A percentile compares a stretch with the other conserved stretches of the same genome.
Conservation (phyloP, 37 sponge, comb jelly and placozoan genomes). For the Spongia lamella region DNA sequence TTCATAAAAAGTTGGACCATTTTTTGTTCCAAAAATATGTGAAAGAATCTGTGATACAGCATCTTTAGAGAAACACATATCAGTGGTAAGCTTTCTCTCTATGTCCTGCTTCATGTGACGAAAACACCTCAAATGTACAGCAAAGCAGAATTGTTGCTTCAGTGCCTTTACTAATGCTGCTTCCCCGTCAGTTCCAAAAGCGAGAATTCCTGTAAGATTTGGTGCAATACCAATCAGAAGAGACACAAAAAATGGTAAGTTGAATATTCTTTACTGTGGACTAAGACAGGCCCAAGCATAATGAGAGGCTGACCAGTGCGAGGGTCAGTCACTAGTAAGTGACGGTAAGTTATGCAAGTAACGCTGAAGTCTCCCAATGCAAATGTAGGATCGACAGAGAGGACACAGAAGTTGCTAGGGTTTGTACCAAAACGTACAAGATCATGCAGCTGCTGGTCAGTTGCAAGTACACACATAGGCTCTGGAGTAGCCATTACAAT, state of each 20-base stretch:
- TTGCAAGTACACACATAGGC: conserved; percentile 1
- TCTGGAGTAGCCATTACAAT: background rate
- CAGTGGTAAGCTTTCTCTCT: no score
- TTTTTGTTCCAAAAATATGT: no score
- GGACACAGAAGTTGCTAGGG: background rate
- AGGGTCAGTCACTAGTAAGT: background rate
- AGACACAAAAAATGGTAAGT: background rate
- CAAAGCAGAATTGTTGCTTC: no score
- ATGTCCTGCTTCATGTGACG: no score
- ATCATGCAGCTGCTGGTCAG: background rate
- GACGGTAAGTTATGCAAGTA: background rate
- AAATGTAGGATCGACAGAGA: conserved; percentile 3
- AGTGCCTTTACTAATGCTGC: background rate
- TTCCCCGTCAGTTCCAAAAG: background rate
- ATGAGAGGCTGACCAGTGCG: background rate
- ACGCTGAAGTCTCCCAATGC: background rate
- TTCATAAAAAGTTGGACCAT: no score
- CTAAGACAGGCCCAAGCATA: background rate
- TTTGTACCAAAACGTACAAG: background rate
- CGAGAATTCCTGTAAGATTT: background rate
- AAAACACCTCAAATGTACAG: no score
- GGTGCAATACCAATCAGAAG: background rate
- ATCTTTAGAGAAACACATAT: no score
- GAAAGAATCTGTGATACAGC: no score
- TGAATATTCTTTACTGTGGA: background rate